Percentiles rank a stretch among this genome's conserved stretches.
Evolutionary conservation across 2,797 vertebrate species (phyloP).

Genomic region (Xiphorhynchus erythropygius): DNA sequence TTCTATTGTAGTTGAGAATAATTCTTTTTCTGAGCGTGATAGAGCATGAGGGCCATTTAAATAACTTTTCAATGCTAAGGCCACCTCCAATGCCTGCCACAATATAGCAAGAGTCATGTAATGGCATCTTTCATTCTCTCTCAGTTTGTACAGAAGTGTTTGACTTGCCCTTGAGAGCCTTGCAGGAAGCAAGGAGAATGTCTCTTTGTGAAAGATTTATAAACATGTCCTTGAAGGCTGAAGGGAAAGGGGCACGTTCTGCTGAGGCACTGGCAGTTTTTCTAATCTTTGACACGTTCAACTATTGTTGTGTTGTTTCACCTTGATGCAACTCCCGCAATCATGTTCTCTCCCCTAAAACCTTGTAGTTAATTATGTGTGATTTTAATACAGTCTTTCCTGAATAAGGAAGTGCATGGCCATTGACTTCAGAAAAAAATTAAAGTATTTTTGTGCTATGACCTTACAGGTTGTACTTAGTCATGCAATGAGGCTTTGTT

Average conservation of each 20-base stretch:
- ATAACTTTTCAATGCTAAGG: not conserved
- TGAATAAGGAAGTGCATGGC: not conserved
- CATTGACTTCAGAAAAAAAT: not conserved
- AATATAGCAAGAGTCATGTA: not conserved
- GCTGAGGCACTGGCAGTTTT: not conserved
- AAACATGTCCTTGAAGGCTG: constrained; percentile 33
- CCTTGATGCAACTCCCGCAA: not conserved
- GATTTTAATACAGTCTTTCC: not conserved
- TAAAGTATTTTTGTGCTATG: not conserved
- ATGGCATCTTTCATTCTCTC: not conserved
- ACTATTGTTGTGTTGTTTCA: not conserved
- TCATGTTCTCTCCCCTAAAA: not conserved
- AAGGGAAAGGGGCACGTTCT: not conserved
- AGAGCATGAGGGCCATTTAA: not conserved
- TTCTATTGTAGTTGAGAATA: not conserved
- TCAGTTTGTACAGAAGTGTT: not conserved
- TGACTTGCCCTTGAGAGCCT: not conserved
- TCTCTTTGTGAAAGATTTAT: constrained; percentile 23
- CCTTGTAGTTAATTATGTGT: not conserved
- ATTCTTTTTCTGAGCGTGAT: not conserved
- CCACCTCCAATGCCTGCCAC: not conserved
- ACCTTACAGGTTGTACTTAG: not conserved
- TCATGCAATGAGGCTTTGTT: not conserved
- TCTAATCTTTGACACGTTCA: not conserved
- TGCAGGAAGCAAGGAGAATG: not conserved